Conservation (phyloP, 2,888 invertebrate species). For the Barypeithes pellucidus region DNA sequence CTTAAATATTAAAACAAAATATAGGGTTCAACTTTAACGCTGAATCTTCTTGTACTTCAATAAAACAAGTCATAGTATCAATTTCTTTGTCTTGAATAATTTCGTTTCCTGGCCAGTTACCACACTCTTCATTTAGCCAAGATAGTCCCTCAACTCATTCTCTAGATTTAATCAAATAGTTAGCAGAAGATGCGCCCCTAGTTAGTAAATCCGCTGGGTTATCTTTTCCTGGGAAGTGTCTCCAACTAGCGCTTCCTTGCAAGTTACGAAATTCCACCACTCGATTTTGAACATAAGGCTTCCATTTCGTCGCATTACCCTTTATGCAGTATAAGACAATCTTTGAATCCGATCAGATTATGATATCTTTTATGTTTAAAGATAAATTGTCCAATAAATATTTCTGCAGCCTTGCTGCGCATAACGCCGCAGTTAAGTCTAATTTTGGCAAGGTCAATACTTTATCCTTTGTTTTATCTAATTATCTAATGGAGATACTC, state of each 20-base stretch:
- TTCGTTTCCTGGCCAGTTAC: background rate
- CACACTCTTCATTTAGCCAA: background rate
- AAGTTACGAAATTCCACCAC: constrained; percentile 23
- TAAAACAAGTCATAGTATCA: background rate
- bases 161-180: background rate
- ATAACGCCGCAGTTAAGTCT: constrained; percentile 33
- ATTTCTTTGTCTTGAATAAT: background rate
- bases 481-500: background rate
- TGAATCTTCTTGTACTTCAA: too few species aligned
- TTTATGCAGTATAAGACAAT: constrained; percentile 20
- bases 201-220: constrained; percentile 28
- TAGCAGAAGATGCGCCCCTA: background rate
- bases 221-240: background rate
- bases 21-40: too few species aligned
- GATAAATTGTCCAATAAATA: constrained; percentile 28
- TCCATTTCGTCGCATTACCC: constrained; percentile 2
- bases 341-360: constrained; percentile 30
- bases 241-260: constrained; percentile 1
- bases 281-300: constrained; percentile 32
- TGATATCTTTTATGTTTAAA: constrained; percentile 22
- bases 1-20: too few species aligned
- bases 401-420: constrained; percentile 36
- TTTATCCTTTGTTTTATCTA: constrained; percentile 1
- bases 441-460: constrained; percentile 10
- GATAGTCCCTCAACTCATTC: constrained; percentile 9